Evolutionary conservation across 2,888 invertebrate species (phyloP).

Genomic region (Watsonalla binaria): DNA sequence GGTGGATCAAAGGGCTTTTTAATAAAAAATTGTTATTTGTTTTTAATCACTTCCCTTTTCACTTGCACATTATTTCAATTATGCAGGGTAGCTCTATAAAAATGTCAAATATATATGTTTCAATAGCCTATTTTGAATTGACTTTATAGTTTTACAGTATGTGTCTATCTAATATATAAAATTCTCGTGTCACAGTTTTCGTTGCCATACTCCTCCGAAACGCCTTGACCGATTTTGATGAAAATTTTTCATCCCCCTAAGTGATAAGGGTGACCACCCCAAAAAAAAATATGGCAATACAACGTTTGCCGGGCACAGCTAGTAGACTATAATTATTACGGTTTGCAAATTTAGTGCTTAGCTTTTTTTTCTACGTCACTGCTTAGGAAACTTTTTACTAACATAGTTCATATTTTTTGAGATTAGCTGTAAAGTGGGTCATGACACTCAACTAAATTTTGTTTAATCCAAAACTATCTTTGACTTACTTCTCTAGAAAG

Average conservation of each 20-base stretch:
- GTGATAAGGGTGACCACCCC: too few species aligned
- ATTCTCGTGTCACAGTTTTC: too few species aligned
- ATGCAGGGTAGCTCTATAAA: conserved; percentile 46
- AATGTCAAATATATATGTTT: conserved; percentile 30
- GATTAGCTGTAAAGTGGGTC: neutral
- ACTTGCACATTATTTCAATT: conserved; percentile 46
- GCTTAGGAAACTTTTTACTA: too few species aligned
- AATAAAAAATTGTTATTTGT: conserved; percentile 63
- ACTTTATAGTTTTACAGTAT: neutral
- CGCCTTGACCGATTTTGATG: too few species aligned
- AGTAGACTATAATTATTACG: too few species aligned
- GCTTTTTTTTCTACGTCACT: too few species aligned
- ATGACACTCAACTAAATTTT: neutral
- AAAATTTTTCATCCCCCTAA: too few species aligned
- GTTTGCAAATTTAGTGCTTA: too few species aligned
- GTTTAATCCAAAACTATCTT: neutral
- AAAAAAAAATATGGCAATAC: too few species aligned
- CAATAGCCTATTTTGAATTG: conserved; percentile 22
- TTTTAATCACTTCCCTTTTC: conserved; percentile 75
- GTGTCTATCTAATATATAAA: too few species aligned
- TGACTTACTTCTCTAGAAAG: neutral
- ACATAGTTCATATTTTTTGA: neutral
- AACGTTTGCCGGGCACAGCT: too few species aligned
- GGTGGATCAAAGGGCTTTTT: conserved; percentile 67
- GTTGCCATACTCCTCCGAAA: too few species aligned